A percentile compares a stretch with the other conserved stretches of the same genome.
Evolutionary conservation across 2,113 vertebrate species (phyloP).

Genomic region (Dipodomys spectabilis): DNA sequence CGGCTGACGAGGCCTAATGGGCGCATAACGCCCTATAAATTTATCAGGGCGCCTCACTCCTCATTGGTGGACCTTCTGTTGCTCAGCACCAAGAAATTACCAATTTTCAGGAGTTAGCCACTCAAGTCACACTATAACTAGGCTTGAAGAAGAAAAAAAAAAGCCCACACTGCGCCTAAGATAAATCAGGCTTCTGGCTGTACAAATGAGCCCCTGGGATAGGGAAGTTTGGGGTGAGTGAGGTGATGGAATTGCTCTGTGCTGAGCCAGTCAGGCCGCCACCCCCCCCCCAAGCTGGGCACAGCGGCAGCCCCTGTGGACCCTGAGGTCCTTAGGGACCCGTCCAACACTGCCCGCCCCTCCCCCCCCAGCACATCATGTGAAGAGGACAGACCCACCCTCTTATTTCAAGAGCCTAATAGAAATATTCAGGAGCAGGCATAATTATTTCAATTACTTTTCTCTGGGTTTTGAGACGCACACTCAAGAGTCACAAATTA

Average conservation of each 20-base stretch:
- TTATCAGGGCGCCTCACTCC: constrained; percentile 81
- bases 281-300: neutral
- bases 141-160: constrained; percentile 65
- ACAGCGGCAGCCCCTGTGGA: constrained; percentile 35
- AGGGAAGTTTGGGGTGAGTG: neutral
- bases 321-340: neutral
- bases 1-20: constrained; percentile 82
- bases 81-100: constrained; percentile 87
- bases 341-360: constrained; percentile 15
- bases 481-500: constrained; percentile 86
- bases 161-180: neutral
- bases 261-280: neutral
- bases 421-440: constrained; percentile 83
- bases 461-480: constrained; percentile 86
- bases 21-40: constrained; percentile 87
- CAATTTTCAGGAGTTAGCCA: constrained; percentile 87
- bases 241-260: neutral
- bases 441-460: constrained; percentile 91
- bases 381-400: constrained; percentile 62
- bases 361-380: constrained; percentile 51
- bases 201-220: neutral
- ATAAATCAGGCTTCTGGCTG: constrained; percentile 72
- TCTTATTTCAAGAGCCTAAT: constrained; percentile 76
- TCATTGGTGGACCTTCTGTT: constrained; percentile 79
- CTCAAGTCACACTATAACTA: constrained; percentile 79